Evolutionary conservation across 1,140 invertebrate genomes (phyloP).

Genomic region (Elysia chlorotica): DNA sequence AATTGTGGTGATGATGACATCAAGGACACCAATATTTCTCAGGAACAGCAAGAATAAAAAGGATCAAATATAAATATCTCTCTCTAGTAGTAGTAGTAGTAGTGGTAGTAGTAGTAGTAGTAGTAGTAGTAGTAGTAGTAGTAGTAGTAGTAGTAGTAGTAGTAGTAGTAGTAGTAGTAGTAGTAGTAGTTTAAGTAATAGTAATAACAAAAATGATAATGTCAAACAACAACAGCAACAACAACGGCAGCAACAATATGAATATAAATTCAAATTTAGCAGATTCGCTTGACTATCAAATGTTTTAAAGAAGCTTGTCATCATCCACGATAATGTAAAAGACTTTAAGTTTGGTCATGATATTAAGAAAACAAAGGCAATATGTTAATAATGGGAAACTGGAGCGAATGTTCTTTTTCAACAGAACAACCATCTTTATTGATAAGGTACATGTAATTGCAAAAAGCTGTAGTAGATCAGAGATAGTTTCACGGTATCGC

Average conservation of each 20-base stretch:
- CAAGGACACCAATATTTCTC: not conserved
- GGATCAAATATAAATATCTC: not conserved
- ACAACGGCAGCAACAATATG: too few species aligned
- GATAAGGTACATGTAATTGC: not conserved
- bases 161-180: slow-evolving; percentile 5
- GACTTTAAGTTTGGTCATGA: too few species aligned
- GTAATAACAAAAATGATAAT: too few species aligned
- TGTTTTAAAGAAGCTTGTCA: too few species aligned
- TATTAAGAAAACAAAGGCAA: too few species aligned
- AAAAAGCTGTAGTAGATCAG: not conserved
- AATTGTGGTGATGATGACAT: not conserved
- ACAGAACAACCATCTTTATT: not conserved
- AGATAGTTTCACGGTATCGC: not conserved
- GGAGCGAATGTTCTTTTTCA: not conserved
- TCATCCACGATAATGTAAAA: too few species aligned
- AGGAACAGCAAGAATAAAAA: not conserved
- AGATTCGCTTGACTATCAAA: too few species aligned
- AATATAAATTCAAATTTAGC: too few species aligned
- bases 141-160: not conserved
- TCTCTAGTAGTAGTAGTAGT: not conserved
- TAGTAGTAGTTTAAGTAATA: too few species aligned
- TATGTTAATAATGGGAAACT: too few species aligned
- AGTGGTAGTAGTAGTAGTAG: not conserved
- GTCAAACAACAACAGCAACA: too few species aligned
- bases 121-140: not conserved